Evolutionary conservation across 2,113 vertebrate genomes (phyloP).

Genomic region (Lepidothrix coronata): DNA sequence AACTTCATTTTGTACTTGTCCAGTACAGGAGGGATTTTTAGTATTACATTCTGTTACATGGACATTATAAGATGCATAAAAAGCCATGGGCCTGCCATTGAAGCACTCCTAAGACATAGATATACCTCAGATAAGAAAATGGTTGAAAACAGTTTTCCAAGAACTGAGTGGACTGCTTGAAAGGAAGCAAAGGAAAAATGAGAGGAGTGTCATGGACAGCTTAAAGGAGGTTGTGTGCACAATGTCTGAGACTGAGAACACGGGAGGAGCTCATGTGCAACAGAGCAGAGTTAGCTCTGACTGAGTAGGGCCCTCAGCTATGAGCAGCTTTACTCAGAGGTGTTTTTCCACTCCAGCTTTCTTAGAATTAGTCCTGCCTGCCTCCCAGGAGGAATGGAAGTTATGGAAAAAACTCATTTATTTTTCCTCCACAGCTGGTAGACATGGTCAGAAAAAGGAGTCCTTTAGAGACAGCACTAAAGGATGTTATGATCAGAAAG

Average conservation of each 20-base stretch:
- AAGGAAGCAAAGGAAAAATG: neutral
- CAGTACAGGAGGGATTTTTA: neutral
- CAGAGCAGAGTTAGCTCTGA: neutral
- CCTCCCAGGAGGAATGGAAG: neutral
- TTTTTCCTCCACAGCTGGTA: neutral
- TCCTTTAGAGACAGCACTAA: neutral
- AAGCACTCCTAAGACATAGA: neutral
- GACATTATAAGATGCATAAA: neutral
- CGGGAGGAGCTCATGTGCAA: fast-evolving
- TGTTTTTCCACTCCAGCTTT: neutral
- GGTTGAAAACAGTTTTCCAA: neutral
- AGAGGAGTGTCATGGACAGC: neutral
- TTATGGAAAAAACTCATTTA: neutral
- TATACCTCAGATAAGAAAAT: neutral
- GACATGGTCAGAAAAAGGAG: neutral
- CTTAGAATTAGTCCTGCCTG: neutral
- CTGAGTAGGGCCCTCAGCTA: neutral
- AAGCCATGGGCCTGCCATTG: neutral
- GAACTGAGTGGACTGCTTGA: neutral
- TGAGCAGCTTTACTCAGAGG: neutral
- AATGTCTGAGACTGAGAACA: neutral
- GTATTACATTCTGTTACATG: neutral
- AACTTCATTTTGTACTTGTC: neutral
- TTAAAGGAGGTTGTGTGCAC: neutral
- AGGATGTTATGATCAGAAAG: neutral